Evolutionary conservation across 2,113 vertebrate genomes (phyloP), one percentile per base, ranked within the genome.

Genomic region (Candoia aspera): DNA sequence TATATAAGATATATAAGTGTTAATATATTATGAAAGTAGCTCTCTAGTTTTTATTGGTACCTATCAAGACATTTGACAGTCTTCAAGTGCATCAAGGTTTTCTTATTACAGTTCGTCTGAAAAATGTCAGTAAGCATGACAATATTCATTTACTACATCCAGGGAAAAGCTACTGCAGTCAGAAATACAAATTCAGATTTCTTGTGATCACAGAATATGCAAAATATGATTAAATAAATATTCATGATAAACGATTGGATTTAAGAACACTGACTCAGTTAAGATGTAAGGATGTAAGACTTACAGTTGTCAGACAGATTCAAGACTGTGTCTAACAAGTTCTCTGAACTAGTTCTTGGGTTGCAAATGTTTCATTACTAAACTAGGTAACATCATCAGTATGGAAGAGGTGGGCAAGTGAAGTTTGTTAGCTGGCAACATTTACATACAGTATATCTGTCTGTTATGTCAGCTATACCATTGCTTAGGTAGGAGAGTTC

Each of bases 61-160:
- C 2, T 12, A 42, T 59, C 55, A 87, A 62, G 58, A 4, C 19
- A 37, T 24, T 33, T 92, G 42, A 21, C 29, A 91, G 1, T 83
- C 93, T 93, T 55, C 11, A 57, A 92, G 0, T 57, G 54, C 49
- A 33, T n/a, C 33, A 57, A 15, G 23, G 49, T 42, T 87, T 8
- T 19, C 90, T 94, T 91, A 33, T 64, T 91, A 19, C 94, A 54
- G 46, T 88, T 9, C 13, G 68, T 68, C 91, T 29, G 88, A 68
- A 89, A 85, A 9, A 49, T 0, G 13, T 87, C 84, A 54, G n/a
- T 37, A 91, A 90, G 79, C 12, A 73, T 46, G 5, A 84, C 17
- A 37, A n/a, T 88, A 46, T 90, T 19, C 93, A 33, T 60, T 90
- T 73, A 29, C 62, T 24, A 62, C 13, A 29, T 62, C 68, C 58